Percentiles rank a stretch among this genome's conserved stretches.
Evolutionary conservation across 2,797 vertebrate species (phyloP).

Genomic region (Liparis tanakae): DNA sequence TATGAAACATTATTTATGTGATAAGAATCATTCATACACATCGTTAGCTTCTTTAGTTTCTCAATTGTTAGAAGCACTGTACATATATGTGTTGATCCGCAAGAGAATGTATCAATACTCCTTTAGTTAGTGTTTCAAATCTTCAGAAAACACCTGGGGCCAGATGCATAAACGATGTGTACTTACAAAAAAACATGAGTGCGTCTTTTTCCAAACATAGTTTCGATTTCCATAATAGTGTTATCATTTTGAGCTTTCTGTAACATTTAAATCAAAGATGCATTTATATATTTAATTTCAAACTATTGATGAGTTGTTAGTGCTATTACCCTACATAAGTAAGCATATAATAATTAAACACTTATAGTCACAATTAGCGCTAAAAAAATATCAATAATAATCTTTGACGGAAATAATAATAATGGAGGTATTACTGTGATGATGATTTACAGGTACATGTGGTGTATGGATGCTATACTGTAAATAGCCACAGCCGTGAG

Average conservation of each 20-base stretch:
- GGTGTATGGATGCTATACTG: not conserved
- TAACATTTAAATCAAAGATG: not conserved
- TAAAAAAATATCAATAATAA: not conserved
- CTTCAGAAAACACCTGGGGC: constrained; percentile 32
- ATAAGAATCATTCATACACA: constrained; percentile 2
- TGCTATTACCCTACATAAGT: not conserved
- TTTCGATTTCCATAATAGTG: not conserved
- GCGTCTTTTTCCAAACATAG: not conserved
- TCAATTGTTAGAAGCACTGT: constrained; percentile 7
- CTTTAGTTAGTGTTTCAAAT: constrained; percentile 30
- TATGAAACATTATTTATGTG: constrained; percentile 44
- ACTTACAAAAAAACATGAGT: not conserved
- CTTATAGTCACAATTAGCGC: not conserved
- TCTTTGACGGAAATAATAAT: not conserved
- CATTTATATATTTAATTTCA: too few species aligned
- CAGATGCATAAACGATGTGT: not conserved
- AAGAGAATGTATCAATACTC: not conserved
- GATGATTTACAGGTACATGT: not conserved
- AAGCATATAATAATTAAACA: too few species aligned
- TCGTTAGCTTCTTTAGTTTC: not conserved
- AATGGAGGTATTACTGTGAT: not conserved
- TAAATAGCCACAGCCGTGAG: not conserved
- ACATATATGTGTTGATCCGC: not conserved
- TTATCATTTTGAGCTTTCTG: not conserved
- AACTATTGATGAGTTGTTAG: not conserved